Conservation (phyloP, 2,113 vertebrate species). For the Aspidoscelis tigris region DNA sequence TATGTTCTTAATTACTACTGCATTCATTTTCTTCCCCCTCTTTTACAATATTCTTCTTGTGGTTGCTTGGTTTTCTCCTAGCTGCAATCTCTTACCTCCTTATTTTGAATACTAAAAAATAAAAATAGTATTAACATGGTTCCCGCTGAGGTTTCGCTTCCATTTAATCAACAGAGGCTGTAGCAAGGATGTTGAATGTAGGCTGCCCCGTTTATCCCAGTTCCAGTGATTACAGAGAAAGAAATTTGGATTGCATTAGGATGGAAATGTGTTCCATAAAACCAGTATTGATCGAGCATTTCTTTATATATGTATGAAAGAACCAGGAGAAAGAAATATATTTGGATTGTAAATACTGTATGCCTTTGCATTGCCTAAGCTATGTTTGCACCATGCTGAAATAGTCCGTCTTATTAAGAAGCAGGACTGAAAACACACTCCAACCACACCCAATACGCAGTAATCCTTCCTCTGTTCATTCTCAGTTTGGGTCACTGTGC, state of each 20-base stretch:
- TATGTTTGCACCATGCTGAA: too few species aligned
- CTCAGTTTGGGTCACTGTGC: too few species aligned
- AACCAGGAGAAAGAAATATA: too few species aligned
- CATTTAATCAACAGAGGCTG: background rate
- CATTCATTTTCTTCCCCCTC: background rate
- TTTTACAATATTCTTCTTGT: background rate
- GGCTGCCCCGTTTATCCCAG: background rate
- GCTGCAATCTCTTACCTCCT: background rate
- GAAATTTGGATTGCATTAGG: background rate
- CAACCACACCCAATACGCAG: too few species aligned
- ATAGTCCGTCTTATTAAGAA: too few species aligned
- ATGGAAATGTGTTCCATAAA: background rate
- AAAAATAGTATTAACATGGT: background rate
- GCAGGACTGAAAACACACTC: too few species aligned
- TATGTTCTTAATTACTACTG: constrained; percentile 55
- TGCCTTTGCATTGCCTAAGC: too few species aligned
- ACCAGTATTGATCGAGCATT: background rate
- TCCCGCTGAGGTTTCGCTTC: background rate
- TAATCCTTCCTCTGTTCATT: too few species aligned
- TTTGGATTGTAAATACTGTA: too few species aligned
- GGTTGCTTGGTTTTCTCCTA: constrained; percentile 22
- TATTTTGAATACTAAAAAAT: background rate
- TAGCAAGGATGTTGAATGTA: background rate
- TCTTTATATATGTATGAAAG: too few species aligned
- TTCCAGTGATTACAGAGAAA: background rate